Conservation (phyloP, 2,113 vertebrate species). For the Brachypteracias leptosomus region DNA sequence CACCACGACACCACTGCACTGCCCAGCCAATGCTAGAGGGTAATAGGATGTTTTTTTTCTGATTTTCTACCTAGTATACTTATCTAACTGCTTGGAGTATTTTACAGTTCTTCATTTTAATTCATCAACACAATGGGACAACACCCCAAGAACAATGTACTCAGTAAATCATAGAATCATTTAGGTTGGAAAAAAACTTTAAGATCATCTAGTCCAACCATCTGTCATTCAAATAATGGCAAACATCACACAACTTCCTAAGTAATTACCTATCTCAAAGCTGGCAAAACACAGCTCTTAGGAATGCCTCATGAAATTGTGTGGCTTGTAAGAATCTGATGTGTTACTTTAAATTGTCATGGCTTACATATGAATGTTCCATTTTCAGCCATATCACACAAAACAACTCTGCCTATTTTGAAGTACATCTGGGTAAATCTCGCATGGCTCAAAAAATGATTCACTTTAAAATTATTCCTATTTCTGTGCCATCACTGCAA, state of each 20-base stretch:
- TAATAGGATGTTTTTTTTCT: background rate
- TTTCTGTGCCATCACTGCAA: fast-evolving
- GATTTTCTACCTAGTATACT: background rate
- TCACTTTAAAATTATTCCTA: background rate
- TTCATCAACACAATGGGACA: background rate
- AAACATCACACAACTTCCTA: background rate
- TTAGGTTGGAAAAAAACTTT: no score
- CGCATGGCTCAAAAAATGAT: background rate
- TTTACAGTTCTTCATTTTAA: background rate
- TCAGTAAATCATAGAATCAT: background rate
- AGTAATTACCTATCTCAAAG: background rate
- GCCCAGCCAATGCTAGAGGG: fast-evolving
- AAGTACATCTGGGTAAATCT: background rate
- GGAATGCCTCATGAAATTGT: background rate
- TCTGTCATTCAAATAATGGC: background rate
- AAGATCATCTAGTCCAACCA: no score
- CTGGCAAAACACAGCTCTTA: background rate
- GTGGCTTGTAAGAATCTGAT: background rate
- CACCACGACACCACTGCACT: background rate
- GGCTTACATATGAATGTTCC: fast-evolving
- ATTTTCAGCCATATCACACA: background rate
- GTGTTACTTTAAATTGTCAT: background rate
- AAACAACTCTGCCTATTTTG: background rate
- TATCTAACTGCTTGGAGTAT: background rate
- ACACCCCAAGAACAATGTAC: background rate